Conservation (phyloP, 1,140 invertebrate genomes). For the Zaprionus gabonicus region DNA sequence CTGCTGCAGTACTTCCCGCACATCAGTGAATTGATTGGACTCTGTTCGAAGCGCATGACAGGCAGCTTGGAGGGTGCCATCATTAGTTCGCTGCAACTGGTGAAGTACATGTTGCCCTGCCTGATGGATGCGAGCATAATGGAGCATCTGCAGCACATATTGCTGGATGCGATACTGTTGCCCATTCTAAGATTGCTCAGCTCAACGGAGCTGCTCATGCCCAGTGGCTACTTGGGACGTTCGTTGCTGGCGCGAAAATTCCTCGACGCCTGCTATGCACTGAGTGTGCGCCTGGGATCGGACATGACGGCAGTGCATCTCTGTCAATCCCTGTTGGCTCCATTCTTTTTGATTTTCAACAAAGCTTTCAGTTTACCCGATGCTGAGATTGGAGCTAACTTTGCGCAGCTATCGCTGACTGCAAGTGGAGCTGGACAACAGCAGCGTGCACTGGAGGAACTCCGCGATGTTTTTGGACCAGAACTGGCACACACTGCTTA, state of each 20-base stretch:
- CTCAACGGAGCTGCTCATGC: conserved; percentile 91
- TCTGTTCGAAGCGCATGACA: conserved; percentile 92
- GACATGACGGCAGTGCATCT: conserved; percentile 93
- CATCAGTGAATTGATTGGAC: conserved; percentile 92
- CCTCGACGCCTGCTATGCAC: conserved; percentile 91
- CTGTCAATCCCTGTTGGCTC: conserved; percentile 88
- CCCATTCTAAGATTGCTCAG: conserved; percentile 90
- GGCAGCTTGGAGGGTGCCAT: conserved; percentile 94
- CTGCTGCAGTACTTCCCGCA: conserved; percentile 97
- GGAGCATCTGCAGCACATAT: conserved; percentile 91
- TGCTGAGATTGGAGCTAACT: conserved; percentile 80
- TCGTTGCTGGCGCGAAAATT: conserved; percentile 91
- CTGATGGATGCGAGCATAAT: conserved; percentile 94
- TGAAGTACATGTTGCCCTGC: conserved; percentile 92
- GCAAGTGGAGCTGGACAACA: conserved; percentile 26
- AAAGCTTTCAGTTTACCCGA: conserved; percentile 90
- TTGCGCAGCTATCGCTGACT: conserved; percentile 55
- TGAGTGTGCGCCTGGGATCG: conserved; percentile 92
- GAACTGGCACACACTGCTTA: conserved; percentile 94
- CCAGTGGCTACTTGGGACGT: conserved; percentile 90
- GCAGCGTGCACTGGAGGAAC: conserved; percentile 89
- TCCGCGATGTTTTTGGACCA: conserved; percentile 91
- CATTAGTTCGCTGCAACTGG: conserved; percentile 92
- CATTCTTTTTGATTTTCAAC: conserved; percentile 95
- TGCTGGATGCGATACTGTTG: conserved; percentile 91